Conservation (phyloP, 2,797 vertebrate genomes). For the Phylloscopus collybita region DNA sequence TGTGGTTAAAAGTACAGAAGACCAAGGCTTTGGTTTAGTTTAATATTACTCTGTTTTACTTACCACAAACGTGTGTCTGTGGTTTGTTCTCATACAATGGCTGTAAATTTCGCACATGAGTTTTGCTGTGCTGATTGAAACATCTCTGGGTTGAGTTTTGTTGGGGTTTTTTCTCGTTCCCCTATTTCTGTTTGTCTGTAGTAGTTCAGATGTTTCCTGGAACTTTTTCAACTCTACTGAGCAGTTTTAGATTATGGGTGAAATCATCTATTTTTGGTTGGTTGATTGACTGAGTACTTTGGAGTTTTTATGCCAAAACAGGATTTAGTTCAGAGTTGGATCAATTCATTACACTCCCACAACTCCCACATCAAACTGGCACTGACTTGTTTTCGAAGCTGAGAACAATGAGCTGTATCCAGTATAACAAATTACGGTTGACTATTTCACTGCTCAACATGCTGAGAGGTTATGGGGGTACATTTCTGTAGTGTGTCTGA, state of each 20-base stretch:
- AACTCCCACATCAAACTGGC: slow-evolving; percentile 17
- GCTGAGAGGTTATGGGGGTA: neutral
- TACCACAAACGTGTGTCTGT: neutral
- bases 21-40: neutral
- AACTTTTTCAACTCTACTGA: neutral
- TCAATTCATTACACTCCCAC: slow-evolving; percentile 27
- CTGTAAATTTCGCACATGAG: neutral
- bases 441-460: neutral
- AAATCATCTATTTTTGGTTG: neutral
- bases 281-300: neutral
- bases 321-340: slow-evolving; percentile 4
- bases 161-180: accelerated
- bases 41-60: neutral
- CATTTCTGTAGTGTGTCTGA: neutral
- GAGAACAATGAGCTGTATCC: slow-evolving; percentile 22
- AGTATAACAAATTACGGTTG: slow-evolving; percentile 27
- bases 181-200: neutral
- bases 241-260: neutral
- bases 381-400: slow-evolving; percentile 18
- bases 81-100: neutral
- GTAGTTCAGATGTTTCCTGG: neutral
- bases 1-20: neutral
- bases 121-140: neutral
- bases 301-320: neutral
- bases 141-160: neutral